A percentile compares a stretch with the other conserved stretches of the same genome.
phyloP scores from a whole-genome alignment of 2,888 invertebrate genomes.

The Acanthopleura granulata region DNA sequence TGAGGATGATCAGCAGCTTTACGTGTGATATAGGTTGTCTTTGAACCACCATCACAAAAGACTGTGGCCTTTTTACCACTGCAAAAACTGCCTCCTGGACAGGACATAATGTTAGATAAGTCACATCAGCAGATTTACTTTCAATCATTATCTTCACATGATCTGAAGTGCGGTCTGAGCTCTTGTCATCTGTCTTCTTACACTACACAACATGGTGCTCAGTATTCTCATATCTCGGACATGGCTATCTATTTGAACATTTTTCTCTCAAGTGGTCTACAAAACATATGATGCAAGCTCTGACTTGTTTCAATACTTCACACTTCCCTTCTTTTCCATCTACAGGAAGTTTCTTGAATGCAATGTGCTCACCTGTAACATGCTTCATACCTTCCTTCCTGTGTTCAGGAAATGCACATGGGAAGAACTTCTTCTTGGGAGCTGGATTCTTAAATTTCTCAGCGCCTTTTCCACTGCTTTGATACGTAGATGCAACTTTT shows the following conservation, averaged over 20 bases:
- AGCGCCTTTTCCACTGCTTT: background rate
- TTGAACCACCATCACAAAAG: slow-evolving; percentile 22
- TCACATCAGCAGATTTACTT: background rate
- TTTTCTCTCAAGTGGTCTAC: background rate
- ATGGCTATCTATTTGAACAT: slow-evolving; percentile 3
- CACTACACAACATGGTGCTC: background rate
- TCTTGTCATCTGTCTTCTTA: background rate
- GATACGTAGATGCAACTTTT: too few relatives aligned
- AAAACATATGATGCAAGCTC: background rate
- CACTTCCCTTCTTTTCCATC: background rate
- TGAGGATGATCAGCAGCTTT: slow-evolving; percentile 12
- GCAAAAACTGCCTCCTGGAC: background rate
- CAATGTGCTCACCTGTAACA: background rate
- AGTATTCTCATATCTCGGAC: background rate
- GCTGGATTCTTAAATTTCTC: background rate
- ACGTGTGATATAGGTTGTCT: slow-evolving; percentile 19
- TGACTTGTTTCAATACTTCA: background rate
- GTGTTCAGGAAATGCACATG: background rate
- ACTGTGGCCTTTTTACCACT: slow-evolving; percentile 9
- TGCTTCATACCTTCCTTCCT: background rate
- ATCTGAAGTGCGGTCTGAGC: background rate
- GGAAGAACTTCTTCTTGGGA: background rate
- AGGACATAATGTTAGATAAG: background rate
- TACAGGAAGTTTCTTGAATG: background rate
- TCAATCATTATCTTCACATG: background rate